A percentile compares a stretch with the other conserved stretches of the same genome.
Evolutionary conservation across 2,113 vertebrate genomes (phyloP).

Genomic region (Tupaia chinensis): DNA sequence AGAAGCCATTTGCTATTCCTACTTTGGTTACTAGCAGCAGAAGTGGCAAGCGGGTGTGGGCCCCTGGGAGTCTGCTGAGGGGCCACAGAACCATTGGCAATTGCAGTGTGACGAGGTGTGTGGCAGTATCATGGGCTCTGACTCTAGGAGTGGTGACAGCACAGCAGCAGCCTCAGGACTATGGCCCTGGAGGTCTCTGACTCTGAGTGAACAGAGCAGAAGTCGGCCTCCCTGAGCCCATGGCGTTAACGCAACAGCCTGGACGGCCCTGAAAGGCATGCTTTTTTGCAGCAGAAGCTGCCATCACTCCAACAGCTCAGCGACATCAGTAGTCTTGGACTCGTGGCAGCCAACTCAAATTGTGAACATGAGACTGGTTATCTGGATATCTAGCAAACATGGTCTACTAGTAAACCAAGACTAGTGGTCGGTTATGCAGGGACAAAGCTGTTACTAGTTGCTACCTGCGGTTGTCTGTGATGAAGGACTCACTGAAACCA

Average conservation of each 20-base stretch:
- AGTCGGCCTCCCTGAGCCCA: background rate
- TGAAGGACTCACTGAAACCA: background rate
- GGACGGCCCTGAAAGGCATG: background rate
- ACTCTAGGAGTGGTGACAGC: background rate
- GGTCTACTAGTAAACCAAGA: background rate
- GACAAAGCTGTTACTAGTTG: background rate
- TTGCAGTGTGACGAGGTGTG: background rate
- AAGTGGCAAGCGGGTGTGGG: background rate
- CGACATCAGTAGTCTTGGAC: background rate
- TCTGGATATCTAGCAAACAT: background rate
- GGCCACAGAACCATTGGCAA: background rate
- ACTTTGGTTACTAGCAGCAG: background rate
- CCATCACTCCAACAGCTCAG: background rate
- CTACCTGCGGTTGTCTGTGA: background rate
- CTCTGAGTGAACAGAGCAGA: background rate
- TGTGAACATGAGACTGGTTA: background rate
- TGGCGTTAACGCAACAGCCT: too few species aligned
- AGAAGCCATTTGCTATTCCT: background rate
- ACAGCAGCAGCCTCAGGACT: background rate
- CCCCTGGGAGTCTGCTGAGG: background rate
- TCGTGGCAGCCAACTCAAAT: background rate
- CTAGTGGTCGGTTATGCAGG: too few species aligned
- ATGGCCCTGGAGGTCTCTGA: background rate
- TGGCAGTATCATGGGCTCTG: background rate
- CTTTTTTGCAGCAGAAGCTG: background rate